Evolutionary conservation across 2,797 vertebrate genomes (phyloP), one percentile per base, ranked within the genome.

Genomic region (Hipposideros larvatus): DNA sequence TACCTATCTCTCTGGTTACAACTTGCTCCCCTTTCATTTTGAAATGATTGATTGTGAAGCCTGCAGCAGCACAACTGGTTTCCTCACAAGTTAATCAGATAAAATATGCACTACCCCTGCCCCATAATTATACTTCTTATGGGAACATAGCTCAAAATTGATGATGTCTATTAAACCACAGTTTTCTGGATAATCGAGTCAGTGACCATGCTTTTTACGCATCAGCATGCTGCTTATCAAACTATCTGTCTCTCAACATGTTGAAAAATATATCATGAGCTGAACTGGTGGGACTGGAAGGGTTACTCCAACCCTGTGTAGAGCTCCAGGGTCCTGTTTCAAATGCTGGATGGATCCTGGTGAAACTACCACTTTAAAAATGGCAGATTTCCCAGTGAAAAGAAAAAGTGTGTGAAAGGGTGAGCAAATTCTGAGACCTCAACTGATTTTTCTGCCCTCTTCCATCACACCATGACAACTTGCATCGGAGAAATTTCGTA

Each of bases 381-480:
- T 48, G 55, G 31, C 51, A 61, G 66, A 16, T 83, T 70, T 43
- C 55, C 43, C 43, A 84, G 77, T 4, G 11, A 82, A 55, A 86
- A 41, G 57, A 57, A 87, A 83, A 87, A 68, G 18, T 43, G 13
- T 13, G 15, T 80, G 59, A 92, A 71, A 59, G 66, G 65, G 15
- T 34, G 37, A 97, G 28, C 41, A 65, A 70, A 61, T 63, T 90
- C 73, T 28, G 74, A 94, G 85, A 84, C 37, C 59, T 77, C 82
- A 78, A 85, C 63, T 90, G 84, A 79, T 83, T 92, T 93, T 94
- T 87, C 68, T 77, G 11, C 92, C 31, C 10, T 92, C 53, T 92
- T 83, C 91, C 15, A 31, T 95, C 37, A 41, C 22, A 21, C n/a
- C 31, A 28, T 46, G 84, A 83, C 82, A 90, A 84, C 55, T 79